phyloP scores from a whole-genome alignment of 2,797 vertebrate species.

The Danionella dracula region DNA sequence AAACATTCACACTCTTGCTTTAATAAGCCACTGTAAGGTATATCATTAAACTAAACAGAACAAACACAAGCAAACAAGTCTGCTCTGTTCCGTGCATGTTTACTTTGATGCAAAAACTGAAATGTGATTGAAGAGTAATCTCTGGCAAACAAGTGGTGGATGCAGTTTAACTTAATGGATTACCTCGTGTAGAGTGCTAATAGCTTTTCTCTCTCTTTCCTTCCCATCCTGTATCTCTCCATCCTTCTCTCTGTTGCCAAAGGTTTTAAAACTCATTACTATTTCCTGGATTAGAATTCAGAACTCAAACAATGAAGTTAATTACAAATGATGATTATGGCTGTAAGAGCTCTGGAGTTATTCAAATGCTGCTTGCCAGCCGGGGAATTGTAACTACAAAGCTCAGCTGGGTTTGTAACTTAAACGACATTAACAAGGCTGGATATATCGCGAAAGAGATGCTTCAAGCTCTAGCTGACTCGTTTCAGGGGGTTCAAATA shows the following conservation, averaged over 20 bases:
- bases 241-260: conserved; percentile 30
- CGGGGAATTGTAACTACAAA: conserved; percentile 15
- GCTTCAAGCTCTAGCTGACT: no score
- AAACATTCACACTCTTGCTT: not conserved
- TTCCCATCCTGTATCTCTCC: not conserved
- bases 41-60: no score
- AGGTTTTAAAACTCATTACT: conserved; percentile 56
- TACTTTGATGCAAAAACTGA: not conserved
- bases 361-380: conserved; percentile 28
- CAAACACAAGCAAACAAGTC: no score
- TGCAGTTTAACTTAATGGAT: conserved; percentile 26
- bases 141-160: not conserved
- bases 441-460: no score
- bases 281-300: conserved; percentile 50
- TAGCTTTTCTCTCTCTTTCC: conserved; percentile 24
- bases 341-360: conserved; percentile 36
- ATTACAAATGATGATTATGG: conserved; percentile 54
- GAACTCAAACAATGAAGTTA: conserved; percentile 53
- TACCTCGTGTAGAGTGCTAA: conserved; percentile 33
- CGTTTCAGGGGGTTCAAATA: no score
- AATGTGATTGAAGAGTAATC: not conserved
- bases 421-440: no score
- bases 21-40: no score
- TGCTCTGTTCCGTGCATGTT: no score
- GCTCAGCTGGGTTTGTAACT: no score